phyloP scores from a whole-genome alignment of 2,888 invertebrate species.

The Pammene aurita region DNA sequence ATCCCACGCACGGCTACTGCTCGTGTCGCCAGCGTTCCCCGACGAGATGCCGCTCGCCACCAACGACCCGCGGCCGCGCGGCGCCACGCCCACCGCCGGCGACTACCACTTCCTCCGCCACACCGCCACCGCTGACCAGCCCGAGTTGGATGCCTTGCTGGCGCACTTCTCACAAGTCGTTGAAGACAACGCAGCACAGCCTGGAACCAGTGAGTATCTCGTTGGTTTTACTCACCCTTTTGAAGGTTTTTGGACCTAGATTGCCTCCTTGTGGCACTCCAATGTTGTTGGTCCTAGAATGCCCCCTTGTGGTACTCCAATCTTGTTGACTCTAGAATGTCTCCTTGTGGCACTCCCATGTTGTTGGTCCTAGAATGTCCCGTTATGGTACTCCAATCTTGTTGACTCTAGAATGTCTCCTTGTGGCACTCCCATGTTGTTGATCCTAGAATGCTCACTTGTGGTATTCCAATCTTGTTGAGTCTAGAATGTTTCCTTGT shows the following conservation, averaged over 20 bases:
- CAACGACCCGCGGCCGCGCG: constrained; percentile 55
- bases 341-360: neutral
- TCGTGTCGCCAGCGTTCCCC: constrained; percentile 82
- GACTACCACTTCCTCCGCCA: constrained; percentile 87
- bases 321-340: neutral
- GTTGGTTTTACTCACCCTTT: no score
- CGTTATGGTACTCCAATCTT: neutral
- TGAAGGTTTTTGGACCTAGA: neutral
- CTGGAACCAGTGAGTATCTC: constrained; percentile 43
- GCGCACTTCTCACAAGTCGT: constrained; percentile 85
- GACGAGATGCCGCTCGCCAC: constrained; percentile 79
- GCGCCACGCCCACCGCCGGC: constrained; percentile 65
- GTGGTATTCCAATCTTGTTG: neutral
- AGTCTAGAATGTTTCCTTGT: neutral
- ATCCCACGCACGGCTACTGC: constrained; percentile 85
- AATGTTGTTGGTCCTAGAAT: neutral
- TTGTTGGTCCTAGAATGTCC: neutral
- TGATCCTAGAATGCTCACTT: neutral
- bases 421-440: neutral
- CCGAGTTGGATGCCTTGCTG: constrained; percentile 83
- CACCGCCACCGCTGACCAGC: constrained; percentile 85
- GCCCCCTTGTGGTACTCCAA: neutral
- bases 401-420: neutral
- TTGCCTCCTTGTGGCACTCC: neutral
- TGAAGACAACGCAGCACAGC: constrained; percentile 77